Evolutionary conservation across 23 tunicate genomes (phyloP).

Genomic region (Aplidium turbinatum): DNA sequence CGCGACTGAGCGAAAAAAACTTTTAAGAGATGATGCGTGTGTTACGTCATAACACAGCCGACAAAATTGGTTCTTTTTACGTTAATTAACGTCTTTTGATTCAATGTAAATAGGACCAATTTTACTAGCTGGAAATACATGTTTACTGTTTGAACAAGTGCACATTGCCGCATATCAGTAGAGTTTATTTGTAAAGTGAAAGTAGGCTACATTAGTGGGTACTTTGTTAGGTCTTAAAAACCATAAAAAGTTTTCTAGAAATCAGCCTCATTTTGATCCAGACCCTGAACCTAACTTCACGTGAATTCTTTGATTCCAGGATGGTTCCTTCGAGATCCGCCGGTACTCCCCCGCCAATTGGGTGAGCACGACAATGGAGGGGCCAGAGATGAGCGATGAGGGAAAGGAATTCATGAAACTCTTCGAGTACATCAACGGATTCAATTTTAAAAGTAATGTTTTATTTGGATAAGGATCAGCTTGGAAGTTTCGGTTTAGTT

Average conservation of each 20-base stretch:
- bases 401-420: constrained; percentile 33
- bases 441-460: constrained; percentile 37
- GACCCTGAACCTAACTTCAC: background rate
- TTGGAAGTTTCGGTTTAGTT: background rate
- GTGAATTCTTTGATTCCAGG: constrained; percentile 16
- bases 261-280: background rate
- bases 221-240: background rate
- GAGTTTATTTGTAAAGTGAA: background rate
- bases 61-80: too few relatives aligned
- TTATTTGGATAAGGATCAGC: background rate
- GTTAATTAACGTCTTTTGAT: too few relatives aligned
- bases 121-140: too few relatives aligned
- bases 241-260: background rate
- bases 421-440: constrained; percentile 56
- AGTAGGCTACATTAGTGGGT: background rate
- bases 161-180: background rate
- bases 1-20: too few relatives aligned
- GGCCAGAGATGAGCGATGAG: background rate
- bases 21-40: too few relatives aligned
- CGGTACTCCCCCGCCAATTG: constrained; percentile 47
- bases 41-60: too few relatives aligned
- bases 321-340: constrained; percentile 41
- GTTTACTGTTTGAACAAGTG: background rate
- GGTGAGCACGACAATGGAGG: constrained; percentile 32
- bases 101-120: too few relatives aligned